Conservation (phyloP, 2,113 vertebrate species). For the Apeltes quadracus region DNA sequence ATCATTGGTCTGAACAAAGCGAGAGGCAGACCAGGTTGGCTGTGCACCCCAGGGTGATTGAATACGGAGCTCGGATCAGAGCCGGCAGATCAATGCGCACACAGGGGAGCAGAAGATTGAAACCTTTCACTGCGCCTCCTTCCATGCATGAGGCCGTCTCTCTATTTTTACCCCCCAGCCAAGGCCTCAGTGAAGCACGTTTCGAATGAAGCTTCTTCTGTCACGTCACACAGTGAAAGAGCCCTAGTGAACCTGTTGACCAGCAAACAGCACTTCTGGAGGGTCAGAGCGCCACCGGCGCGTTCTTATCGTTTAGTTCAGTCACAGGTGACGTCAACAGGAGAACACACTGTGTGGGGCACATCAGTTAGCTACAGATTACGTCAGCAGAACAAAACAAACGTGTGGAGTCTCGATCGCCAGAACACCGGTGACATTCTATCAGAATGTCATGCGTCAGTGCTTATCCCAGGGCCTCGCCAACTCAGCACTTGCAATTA, state of each 20-base stretch:
- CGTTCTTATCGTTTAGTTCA: no score
- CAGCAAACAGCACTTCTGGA: background rate
- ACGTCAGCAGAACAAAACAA: no score
- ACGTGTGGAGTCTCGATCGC: no score
- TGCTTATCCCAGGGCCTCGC: no score
- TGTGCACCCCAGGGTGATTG: conserved; percentile 63
- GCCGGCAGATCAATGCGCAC: conserved; percentile 68
- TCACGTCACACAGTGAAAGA: background rate
- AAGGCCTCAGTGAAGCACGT: conserved; percentile 9
- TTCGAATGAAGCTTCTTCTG: conserved; percentile 21
- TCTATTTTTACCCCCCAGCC: conserved; percentile 41
- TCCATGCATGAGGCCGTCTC: conserved; percentile 37
- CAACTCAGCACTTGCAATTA: no score
- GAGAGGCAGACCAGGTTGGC: conserved; percentile 54
- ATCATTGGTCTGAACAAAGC: conserved; percentile 71
- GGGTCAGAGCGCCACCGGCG: background rate
- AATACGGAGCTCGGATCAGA: conserved; percentile 65
- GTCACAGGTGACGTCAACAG: no score
- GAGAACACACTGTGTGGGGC: no score
- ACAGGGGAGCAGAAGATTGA: conserved; percentile 51
- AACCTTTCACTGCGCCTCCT: conserved; percentile 39
- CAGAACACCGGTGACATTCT: no score
- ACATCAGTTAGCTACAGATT: no score
- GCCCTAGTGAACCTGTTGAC: conserved; percentile 1
- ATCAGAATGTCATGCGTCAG: no score